Evolutionary conservation across 2,888 invertebrate genomes (phyloP), one percentile per base, ranked within the genome.

Genomic region (Eristalis pertinax): DNA sequence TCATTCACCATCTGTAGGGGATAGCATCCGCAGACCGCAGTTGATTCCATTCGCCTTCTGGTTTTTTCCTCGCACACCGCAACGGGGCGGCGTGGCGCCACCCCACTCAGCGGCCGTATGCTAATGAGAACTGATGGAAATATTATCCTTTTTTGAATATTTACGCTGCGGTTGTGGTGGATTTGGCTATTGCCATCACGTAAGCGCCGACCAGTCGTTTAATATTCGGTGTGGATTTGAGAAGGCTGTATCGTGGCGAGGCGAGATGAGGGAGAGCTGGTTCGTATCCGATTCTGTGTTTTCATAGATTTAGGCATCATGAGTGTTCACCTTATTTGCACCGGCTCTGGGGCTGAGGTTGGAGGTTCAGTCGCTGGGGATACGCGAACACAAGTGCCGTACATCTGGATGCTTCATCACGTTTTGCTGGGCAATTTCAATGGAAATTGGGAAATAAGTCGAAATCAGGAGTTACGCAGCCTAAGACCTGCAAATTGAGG

Each of bases 121-220:
- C 24, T 70, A 70, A 70, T 70, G 35, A 70, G 56, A 15, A 35
- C 13, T 70, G 58, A 70, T 58, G 58, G 56, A 13, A 69, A 26
- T 35, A 56, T 50, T 69, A 56, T 58, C 50, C 43, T 56, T 32
- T 68, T 69, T 56, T 29, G 43, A 13, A 19, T 19, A 50, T 50
- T 50, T 50, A 50, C 22, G 58, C 19, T 50, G 50, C 29, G 50
- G 43, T 29, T 29, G 10, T 15, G n/a, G 50, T 58, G n/a, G 35
- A 22, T 19, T 70, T 70, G 19, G 19, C 24, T 35, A 70, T 70
- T 29, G 22, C 56, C 35, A 19, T 58, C 69, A 70, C 35, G 58
- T 22, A 35, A 58, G 35, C 29, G 32, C 50, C 19, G 50, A 50
- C 50, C 19, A 35, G 32, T 58, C 29, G 69, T 19, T 70, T 70